Evolutionary conservation across 2,113 vertebrate species (phyloP), one percentile per base, ranked within the genome.

Genomic region (Monopterus albus): DNA sequence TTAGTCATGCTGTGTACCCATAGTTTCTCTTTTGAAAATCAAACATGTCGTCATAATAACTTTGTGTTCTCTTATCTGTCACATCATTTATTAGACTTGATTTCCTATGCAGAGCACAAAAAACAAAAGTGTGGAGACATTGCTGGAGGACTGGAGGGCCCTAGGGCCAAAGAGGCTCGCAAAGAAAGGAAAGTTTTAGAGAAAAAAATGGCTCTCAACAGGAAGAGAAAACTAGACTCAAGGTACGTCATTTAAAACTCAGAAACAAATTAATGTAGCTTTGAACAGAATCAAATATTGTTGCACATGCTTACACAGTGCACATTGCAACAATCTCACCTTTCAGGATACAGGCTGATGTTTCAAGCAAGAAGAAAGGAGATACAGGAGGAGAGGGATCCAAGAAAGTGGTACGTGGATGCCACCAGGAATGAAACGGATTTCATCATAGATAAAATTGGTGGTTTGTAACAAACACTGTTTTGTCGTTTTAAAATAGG

Each of bases 151-250:
- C 42, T 72, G 6, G 90, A 92, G 7, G 55, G 87, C 0, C 89
- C 95, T 39, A 93, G 95, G 79, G 96, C 95, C 67, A 99, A 99
- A 86, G 96, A 99, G 81, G 96, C 94, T 15, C 95, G 96, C 59
- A 99, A 99, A 89, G 96, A 99, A 79, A 93, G 94, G 81, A 98
- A 97, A 72, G 95, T 98, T 88, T 92, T 99, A 86, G 98, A 99
- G 88, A 99, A 99, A 73, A 99, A 99, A 85, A 96, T 99, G 88
- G 97, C 97, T 23, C 85, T 98, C 68, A 99, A 94, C 92, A 95
- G 95, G 83, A 97, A 95, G 92, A 94, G 96, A 83, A 98, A 95
- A 80, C 95, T 95, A 73, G 93, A 96, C 82, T 95, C 94, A n/a
- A 95, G 95, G 98, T 99, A 46, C n/a, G 77, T 68, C 9, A 17